Base-by-base conservation (phyloP, 2,888 invertebrate species). In the Chymomyza amoena region DNA sequence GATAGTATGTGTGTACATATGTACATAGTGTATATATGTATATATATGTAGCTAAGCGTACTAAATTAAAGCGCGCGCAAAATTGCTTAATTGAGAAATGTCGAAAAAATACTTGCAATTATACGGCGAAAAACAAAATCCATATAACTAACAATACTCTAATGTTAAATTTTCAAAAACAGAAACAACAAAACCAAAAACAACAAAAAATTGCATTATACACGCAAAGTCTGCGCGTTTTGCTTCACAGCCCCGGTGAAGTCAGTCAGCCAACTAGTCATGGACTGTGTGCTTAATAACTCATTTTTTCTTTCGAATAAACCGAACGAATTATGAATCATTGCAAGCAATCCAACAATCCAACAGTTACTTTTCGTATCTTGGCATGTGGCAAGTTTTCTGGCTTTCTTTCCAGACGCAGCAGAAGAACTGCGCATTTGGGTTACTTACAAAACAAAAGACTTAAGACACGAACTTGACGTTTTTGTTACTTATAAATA, bases 21-120 rank as follows among this genome's bases (percentile, higher is more conserved):
- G 16, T 52, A 54, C 18, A n/a, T 54, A 54, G n/a, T n/a, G n/a
- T 51, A 52, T 54, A 54, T 54, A n/a, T 2, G 18, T 13, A 45
- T 45, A 13, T 6, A 36, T 45, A 45, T 45, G 13, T 54, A 18
- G 54, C 15, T 54, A 45, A 45, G 39, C 39, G 39, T 45, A 45
- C 39, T 45, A 45, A 45, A 45, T 45, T 45, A 45, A 45, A 45
- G 39, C 39, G 39, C 39, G 13, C 25, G 63, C 63, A 63, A 75
- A 83, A 83, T 84, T 87, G 86, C 88, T 85, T 81, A 85, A 84
- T 85, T 84, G 77, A 71, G 70, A 87, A 82, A 82, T 77, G 75
- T 78, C 70, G 82, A 85, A 87, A 72, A 80, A 69, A 64, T 68
- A 68, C 20, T 68, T 18, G 9, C 51, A 54, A 56, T n/a, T 45